A percentile compares a stretch with the other conserved stretches of the same genome.
Conservation (phyloP, 2,888 invertebrate species). For the Lamproptera curius region DNA sequence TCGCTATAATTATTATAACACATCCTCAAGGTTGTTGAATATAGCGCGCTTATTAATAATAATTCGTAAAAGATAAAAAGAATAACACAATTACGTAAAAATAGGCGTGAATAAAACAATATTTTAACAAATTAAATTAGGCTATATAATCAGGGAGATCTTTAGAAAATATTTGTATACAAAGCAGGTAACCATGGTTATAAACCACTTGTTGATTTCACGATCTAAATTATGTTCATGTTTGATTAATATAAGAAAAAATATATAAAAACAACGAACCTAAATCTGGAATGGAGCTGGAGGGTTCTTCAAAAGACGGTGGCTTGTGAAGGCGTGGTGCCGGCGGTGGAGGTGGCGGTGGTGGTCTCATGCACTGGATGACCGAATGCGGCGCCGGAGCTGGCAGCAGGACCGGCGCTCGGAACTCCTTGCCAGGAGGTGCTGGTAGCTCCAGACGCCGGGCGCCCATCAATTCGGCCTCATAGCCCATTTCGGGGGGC, state of each 20-base stretch:
- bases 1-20: constrained; percentile 14
- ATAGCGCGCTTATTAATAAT: neutral
- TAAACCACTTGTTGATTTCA: neutral
- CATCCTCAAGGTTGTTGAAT: constrained; percentile 10
- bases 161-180: too few species aligned
- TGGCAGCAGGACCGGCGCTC: constrained; percentile 63
- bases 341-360: constrained; percentile 72
- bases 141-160: too few species aligned
- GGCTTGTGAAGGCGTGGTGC: constrained; percentile 72
- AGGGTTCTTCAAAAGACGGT: constrained; percentile 86
- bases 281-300: constrained; percentile 92
- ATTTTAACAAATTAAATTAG: too few species aligned
- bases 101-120: too few species aligned
- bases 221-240: too few species aligned
- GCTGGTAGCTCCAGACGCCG: constrained; percentile 67
- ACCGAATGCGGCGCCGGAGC: constrained; percentile 60
- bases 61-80: too few species aligned
- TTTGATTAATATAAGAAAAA: neutral
- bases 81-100: too few species aligned
- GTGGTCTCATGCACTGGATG: constrained; percentile 75
- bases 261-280: constrained; percentile 78
- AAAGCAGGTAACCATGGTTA: neutral
- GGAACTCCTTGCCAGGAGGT: constrained; percentile 71
- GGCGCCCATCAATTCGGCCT: constrained; percentile 54
- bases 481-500: constrained; percentile 56